Conservation (phyloP, 2,888 invertebrate genomes). For the Chrysomela aeneicollis region DNA sequence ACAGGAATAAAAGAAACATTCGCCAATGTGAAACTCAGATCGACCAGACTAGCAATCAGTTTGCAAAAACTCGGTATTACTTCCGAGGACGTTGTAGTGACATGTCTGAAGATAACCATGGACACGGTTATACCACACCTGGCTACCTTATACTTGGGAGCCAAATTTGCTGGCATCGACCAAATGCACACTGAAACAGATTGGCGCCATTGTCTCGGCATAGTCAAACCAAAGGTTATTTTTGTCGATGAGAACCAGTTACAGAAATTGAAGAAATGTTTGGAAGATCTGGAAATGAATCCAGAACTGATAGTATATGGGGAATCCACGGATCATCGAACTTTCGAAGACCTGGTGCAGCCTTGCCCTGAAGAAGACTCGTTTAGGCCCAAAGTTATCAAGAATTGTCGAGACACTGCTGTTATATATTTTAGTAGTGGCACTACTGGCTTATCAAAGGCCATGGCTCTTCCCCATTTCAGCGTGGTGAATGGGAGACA, state of each 20-base stretch:
- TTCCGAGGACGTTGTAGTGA: constrained; percentile 60
- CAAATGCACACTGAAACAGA: constrained; percentile 44
- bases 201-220: constrained; percentile 42
- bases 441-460: constrained; percentile 53
- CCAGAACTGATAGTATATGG: constrained; percentile 45
- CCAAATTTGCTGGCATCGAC: constrained; percentile 49
- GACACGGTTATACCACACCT: constrained; percentile 62
- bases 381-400: constrained; percentile 40
- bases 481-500: constrained; percentile 10
- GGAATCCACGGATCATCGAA: constrained; percentile 35
- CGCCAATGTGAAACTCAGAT: constrained; percentile 47
- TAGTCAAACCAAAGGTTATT: constrained; percentile 46
- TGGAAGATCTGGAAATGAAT: constrained; percentile 34
- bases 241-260: constrained; percentile 43
- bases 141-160: constrained; percentile 62
- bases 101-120: constrained; percentile 62
- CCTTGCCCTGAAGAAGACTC: constrained; percentile 29
- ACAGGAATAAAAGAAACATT: constrained; percentile 32
- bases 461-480: constrained; percentile 46
- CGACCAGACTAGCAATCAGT: constrained; percentile 61
- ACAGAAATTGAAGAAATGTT: constrained; percentile 36
- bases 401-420: constrained; percentile 42
- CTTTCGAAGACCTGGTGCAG: constrained; percentile 26
- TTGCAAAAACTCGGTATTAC: constrained; percentile 58
- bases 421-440: constrained; percentile 55